Conservation (phyloP, 1,140 invertebrate genomes). For the Euwallacea fornicatus region DNA sequence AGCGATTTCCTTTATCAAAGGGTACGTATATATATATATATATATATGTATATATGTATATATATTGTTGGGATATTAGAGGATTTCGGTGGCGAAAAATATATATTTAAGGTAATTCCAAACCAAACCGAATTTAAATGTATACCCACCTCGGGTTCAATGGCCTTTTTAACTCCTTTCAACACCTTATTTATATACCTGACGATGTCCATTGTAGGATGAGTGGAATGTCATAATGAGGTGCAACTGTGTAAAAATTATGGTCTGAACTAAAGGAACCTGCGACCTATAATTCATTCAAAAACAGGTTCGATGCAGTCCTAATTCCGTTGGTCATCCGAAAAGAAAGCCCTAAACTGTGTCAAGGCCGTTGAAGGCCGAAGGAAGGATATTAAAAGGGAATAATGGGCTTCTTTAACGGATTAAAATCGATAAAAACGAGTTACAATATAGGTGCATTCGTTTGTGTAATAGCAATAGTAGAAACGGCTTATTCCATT, state of each 20-base stretch:
- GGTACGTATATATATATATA: conserved; percentile 9
- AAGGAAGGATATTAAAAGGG: conserved; percentile 15
- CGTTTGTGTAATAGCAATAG: background rate
- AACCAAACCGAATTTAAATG: too few species aligned
- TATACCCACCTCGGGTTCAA: background rate
- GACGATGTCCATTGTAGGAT: conserved; percentile 25
- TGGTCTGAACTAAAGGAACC: conserved; percentile 20
- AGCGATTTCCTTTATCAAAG: conserved; percentile 9
- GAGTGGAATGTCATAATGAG: conserved; percentile 32
- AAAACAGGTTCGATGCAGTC: conserved; percentile 29
- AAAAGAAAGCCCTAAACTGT: conserved; percentile 23
- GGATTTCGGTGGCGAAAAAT: background rate
- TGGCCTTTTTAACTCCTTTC: conserved; percentile 21
- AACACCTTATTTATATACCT: conserved; percentile 32
- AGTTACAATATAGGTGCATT: background rate
- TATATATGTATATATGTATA: too few species aligned
- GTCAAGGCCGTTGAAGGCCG: conserved; percentile 24
- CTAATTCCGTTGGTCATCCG: conserved; percentile 20
- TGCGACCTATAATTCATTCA: conserved; percentile 32
- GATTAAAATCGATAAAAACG: conserved; percentile 16
- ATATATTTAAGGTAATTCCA: too few species aligned
- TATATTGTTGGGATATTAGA: background rate
- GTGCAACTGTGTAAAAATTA: conserved; percentile 23
- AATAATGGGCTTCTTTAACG: conserved; percentile 17
- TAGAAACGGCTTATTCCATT: too few species aligned